A percentile compares a stretch with the other conserved stretches of the same genome.
Conservation (phyloP, 23 tunicate genomes). For the Phallusia fumigata region DNA sequence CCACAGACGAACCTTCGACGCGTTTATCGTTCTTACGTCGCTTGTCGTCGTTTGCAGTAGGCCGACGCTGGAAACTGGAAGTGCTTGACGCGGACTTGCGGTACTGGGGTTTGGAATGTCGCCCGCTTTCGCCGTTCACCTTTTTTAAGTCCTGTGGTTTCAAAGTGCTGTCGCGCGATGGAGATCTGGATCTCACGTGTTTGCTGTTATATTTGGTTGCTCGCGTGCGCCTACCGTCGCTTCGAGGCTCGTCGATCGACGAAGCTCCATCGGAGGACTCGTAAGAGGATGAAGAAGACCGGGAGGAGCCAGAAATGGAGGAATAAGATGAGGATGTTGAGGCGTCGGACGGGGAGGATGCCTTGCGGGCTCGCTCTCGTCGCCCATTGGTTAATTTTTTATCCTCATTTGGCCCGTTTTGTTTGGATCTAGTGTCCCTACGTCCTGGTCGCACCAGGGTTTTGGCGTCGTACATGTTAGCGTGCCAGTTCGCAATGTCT, state of each 20-base stretch:
- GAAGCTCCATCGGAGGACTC: neutral
- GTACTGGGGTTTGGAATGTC: neutral
- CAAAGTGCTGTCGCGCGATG: neutral
- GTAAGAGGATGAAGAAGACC: conserved; percentile 3
- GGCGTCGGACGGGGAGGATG: neutral
- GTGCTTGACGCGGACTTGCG: conserved; percentile 36
- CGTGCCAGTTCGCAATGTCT: conserved; percentile 37
- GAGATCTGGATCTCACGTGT: neutral
- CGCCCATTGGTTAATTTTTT: neutral
- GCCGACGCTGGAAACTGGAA: conserved; percentile 34
- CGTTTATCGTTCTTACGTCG: conserved; percentile 2
- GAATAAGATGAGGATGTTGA: conserved; percentile 9
- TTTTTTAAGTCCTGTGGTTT: neutral
- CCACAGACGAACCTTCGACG: neutral
- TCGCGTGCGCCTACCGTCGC: conserved; percentile 4
- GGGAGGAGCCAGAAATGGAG: conserved; percentile 2
- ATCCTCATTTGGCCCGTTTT: neutral
- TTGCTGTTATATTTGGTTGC: neutral
- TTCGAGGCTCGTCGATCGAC: neutral
- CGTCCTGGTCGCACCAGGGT: conserved; percentile 29
- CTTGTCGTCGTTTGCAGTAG: neutral
- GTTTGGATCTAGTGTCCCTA: neutral
- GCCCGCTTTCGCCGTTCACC: neutral
- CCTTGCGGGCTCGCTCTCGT: neutral
- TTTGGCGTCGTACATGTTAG: conserved; percentile 10